Base-by-base conservation (phyloP, 2,888 invertebrate species). In the Chironomus riparius region DNA sequence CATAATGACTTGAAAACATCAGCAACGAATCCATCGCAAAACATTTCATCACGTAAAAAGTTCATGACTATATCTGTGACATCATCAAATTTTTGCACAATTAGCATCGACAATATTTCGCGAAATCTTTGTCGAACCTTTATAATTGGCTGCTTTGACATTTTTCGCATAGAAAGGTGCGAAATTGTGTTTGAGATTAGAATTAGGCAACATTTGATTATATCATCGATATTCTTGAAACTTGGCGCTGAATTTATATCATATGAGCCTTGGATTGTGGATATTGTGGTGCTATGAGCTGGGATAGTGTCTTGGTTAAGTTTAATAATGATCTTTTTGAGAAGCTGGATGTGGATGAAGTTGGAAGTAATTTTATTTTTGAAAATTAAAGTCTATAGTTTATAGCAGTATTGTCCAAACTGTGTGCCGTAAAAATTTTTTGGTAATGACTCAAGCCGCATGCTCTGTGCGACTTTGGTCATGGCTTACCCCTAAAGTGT, bases 1-100 rank as follows among this genome's bases (percentile, higher is more conserved):
- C 79, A 79, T 76, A 85, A 76, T 47, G 79, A 79, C 61, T 79
- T 79, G 13, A 85, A 78, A 47, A 85, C 77, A 10, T 83, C 80
- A 15, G 82, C 80, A 65, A 83, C 83, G 7, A 84, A 80, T 21
- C 82, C 82, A 77, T 85, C 85, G 7, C 82, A 81, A 10, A 56
- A 18, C 6, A 56, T 15, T 3, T 18, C 56, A 56, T 56, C 15
- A 56, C 56, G 56, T 56, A 56, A 15, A 56, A 18, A 56, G 18
- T 18, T 18, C 2, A 86, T 78, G 2, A 86, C 79, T 0, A 83
- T 79, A 76, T 82, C 79, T 4, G 83, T 78, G 2, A 85, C 77
- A 5, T 82, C 80, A n/a, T 80, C 78, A n/a, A 82, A 79, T 72
- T 82, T 80, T 4, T 80, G 78, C 2, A 81, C 81, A 50, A 74